Evolutionary conservation across 2,797 vertebrate species (phyloP).

Genomic region (Neopelma chrysocephalum): DNA sequence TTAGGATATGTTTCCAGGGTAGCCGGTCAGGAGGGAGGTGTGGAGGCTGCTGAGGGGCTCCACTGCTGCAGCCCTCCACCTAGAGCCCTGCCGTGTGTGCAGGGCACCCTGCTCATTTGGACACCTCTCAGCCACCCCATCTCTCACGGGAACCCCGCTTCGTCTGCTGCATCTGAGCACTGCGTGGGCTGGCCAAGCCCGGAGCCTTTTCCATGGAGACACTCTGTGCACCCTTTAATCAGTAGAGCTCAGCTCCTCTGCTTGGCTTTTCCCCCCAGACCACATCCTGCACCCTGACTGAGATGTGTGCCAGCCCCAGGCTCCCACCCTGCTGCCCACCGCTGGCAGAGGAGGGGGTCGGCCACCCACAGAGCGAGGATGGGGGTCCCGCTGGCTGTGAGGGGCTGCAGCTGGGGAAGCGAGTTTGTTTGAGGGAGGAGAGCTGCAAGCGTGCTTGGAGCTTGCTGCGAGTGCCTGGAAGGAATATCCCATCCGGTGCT

Average conservation of each 20-base stretch:
- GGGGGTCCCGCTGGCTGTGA: neutral
- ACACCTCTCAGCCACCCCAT: neutral
- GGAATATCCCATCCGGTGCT: constrained; percentile 54
- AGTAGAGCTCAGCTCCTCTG: neutral
- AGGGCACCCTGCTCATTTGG: neutral
- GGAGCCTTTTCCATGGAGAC: neutral
- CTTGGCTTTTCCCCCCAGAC: neutral
- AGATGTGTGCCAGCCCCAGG: neutral
- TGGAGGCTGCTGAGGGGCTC: neutral
- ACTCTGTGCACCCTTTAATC: neutral
- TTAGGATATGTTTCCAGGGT: constrained; percentile 33
- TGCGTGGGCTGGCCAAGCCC: fast-evolving
- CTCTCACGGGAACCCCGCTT: fast-evolving
- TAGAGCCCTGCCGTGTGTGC: neutral
- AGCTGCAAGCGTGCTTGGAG: neutral
- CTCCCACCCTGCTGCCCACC: neutral
- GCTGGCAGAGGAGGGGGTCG: fast-evolving
- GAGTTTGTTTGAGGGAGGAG: neutral
- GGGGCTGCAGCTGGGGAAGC: neutral
- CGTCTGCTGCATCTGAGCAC: fast-evolving
- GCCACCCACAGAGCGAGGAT: fast-evolving
- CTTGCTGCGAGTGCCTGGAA: neutral
- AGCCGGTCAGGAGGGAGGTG: neutral
- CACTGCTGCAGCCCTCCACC: neutral
- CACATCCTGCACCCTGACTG: fast-evolving